Evolutionary conservation across 1,140 invertebrate species (phyloP).

Genomic region (Drosophila grimshawi): DNA sequence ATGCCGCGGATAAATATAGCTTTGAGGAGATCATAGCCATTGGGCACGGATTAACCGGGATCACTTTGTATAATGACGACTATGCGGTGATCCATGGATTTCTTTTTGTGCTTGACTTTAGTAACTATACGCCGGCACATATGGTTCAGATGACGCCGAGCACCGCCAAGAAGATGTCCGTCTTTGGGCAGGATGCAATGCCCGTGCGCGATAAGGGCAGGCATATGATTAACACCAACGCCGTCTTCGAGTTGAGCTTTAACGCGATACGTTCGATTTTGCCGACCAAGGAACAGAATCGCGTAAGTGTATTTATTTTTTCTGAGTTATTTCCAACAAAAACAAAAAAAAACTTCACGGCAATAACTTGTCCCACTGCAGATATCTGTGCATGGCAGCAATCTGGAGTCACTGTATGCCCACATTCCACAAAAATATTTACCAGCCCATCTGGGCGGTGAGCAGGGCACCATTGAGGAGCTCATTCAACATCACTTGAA

Average conservation of each 20-base stretch:
- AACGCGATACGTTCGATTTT: conserved; percentile 85
- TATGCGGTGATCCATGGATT: conserved; percentile 57
- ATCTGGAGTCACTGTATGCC: conserved; percentile 84
- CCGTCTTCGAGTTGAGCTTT: conserved; percentile 85
- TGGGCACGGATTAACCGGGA: conserved; percentile 41
- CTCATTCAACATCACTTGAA: conserved; percentile 85
- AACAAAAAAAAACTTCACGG: too few relatives aligned
- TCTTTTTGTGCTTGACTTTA: conserved; percentile 79
- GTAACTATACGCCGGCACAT: conserved; percentile 78
- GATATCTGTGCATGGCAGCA: conserved; percentile 77
- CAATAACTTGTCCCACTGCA: background rate
- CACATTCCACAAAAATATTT: conserved; percentile 85
- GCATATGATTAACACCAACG: conserved; percentile 85
- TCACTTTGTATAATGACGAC: conserved; percentile 66
- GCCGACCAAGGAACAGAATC: conserved; percentile 84
- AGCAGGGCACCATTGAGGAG: conserved; percentile 84
- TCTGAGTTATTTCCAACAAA: too few relatives aligned
- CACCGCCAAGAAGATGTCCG: conserved; percentile 84
- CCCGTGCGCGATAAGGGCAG: conserved; percentile 85
- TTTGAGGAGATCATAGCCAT: conserved; percentile 55
- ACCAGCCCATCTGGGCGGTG: conserved; percentile 86
- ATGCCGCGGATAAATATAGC: conserved; percentile 46
- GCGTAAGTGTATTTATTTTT: conserved; percentile 67
- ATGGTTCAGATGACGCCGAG: conserved; percentile 84
- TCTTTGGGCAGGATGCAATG: conserved; percentile 85